Conservation (phyloP, 2,113 vertebrate species). For the Mesocricetus auratus region DNA sequence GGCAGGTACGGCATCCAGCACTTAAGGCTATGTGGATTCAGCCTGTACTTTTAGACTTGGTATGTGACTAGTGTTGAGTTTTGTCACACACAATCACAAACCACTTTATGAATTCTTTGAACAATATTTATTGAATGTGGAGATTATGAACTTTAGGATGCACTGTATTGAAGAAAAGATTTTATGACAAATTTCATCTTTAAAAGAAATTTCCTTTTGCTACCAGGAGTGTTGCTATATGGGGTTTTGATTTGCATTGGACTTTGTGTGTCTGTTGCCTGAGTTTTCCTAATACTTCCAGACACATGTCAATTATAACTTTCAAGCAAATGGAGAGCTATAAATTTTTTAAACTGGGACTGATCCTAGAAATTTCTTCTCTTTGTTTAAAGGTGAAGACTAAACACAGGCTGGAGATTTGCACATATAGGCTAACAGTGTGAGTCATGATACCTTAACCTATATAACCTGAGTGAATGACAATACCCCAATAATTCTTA, state of each 20-base stretch:
- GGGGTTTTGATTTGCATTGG: neutral
- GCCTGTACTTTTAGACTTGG: neutral
- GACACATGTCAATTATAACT: neutral
- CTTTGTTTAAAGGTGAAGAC: neutral
- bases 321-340: neutral
- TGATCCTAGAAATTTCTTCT: conserved; percentile 33
- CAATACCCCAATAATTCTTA: neutral
- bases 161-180: neutral
- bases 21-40: neutral
- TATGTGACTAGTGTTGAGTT: neutral
- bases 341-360: conserved; percentile 48
- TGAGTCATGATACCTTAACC: neutral
- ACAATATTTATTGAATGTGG: neutral
- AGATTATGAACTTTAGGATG: conserved; percentile 10
- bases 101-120: neutral
- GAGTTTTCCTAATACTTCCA: neutral
- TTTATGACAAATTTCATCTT: neutral
- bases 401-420: neutral
- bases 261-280: neutral
- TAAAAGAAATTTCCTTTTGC: neutral
- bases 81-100: neutral
- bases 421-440: neutral
- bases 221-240: neutral
- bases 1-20: too few species aligned
- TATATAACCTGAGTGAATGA: neutral